phyloP scores from a whole-genome alignment of 1,140 invertebrate genomes.

The Philotrypesis tridentata region DNA sequence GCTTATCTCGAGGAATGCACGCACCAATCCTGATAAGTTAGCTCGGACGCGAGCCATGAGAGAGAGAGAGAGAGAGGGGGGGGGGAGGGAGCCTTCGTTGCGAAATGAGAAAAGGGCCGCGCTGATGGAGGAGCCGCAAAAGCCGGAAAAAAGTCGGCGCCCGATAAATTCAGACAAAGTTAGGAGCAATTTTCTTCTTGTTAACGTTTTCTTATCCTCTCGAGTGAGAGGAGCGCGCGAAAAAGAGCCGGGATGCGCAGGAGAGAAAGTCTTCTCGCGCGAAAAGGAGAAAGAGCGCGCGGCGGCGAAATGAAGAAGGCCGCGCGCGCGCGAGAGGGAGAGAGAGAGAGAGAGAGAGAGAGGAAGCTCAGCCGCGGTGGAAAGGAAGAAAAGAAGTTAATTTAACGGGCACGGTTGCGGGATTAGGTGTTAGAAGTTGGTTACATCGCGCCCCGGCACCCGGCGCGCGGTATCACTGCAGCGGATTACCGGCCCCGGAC shows the following conservation, averaged over 20 bases:
- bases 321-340: not conserved
- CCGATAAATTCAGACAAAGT: conserved; percentile 50
- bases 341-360: conserved; percentile 19
- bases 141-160: not conserved
- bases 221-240: conserved; percentile 1
- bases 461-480: conserved; percentile 44
- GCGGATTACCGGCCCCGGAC: conserved; percentile 55
- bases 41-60: conserved; percentile 38
- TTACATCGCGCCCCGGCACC: conserved; percentile 52
- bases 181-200: conserved; percentile 66
- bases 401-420: conserved; percentile 60
- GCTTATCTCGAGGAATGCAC: not conserved
- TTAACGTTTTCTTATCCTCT: conserved; percentile 58
- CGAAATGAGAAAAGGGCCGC: not conserved
- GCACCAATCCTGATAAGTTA: conserved; percentile 55
- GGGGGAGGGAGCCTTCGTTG: not conserved
- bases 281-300: conserved; percentile 4
- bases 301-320: conserved; percentile 36
- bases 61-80: not conserved
- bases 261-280: not conserved
- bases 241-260: conserved; percentile 8
- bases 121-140: not conserved
- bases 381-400: conserved; percentile 57
- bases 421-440: conserved; percentile 63
- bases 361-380: not conserved